phyloP scores from a whole-genome alignment of 1,140 invertebrate genomes.

The Planococcus citri region DNA sequence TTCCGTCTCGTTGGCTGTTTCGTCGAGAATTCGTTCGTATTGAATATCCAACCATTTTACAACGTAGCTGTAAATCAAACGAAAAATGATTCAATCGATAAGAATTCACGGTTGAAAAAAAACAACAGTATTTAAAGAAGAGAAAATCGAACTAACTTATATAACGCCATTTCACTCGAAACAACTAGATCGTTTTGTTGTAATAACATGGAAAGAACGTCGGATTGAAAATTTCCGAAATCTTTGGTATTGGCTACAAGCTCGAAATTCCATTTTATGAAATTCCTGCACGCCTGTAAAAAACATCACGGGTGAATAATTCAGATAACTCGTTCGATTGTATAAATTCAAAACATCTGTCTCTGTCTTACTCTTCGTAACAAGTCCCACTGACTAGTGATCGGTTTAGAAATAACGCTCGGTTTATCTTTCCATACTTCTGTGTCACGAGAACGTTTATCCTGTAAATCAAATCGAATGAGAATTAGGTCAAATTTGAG shows the following conservation, averaged over 20 bases:
- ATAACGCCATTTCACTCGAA: conserved; percentile 75
- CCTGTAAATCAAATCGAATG: neutral
- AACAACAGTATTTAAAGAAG: neutral
- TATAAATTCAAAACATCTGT: too few relatives aligned
- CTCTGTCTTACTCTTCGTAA: neutral
- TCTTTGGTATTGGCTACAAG: conserved; percentile 62
- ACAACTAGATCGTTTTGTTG: conserved; percentile 79
- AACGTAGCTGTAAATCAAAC: conserved; percentile 48
- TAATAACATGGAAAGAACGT: conserved; percentile 61
- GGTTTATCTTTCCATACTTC: conserved; percentile 13
- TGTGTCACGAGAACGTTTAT: neutral
- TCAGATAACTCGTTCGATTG: neutral
- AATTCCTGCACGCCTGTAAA: conserved; percentile 56
- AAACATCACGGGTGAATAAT: too few relatives aligned
- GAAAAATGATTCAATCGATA: too few relatives aligned
- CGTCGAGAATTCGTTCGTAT: conserved; percentile 43
- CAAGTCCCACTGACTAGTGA: neutral
- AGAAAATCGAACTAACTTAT: conserved; percentile 39
- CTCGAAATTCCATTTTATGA: conserved; percentile 86
- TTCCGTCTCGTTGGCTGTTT: conserved; percentile 28
- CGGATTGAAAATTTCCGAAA: conserved; percentile 68
- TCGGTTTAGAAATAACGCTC: neutral
- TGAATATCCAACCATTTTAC: conserved; percentile 56
- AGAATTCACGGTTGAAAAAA: conserved; percentile 17
- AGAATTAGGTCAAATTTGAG: neutral